Evolutionary conservation across 2,113 vertebrate genomes (phyloP).

Genomic region (chimpanzee (Pan troglodytes)): NHGRI_mPanTro3-v2.1_pri NC_072402.2:155921501-155922000

Average conservation of each 20-base stretch:
- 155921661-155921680: background rate
- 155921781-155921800: background rate
- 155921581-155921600: background rate
- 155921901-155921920: background rate
- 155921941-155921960: background rate
- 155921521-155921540: too few species aligned
- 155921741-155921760: background rate
- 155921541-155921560: background rate
- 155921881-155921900: background rate
- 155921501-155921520: background rate
- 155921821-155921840: background rate
- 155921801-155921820: background rate
- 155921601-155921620: background rate
- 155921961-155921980: background rate
- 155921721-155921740: background rate
- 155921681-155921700: background rate
- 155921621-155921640: conserved; percentile 9
- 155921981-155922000: background rate
- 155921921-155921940: background rate
- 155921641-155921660: background rate
- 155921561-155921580: background rate
- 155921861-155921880: background rate
- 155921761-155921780: background rate
- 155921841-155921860: background rate
- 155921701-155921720: background rate